phyloP scores from a whole-genome alignment of 2,797 vertebrate species.

The Phataginus tricuspis region DNA sequence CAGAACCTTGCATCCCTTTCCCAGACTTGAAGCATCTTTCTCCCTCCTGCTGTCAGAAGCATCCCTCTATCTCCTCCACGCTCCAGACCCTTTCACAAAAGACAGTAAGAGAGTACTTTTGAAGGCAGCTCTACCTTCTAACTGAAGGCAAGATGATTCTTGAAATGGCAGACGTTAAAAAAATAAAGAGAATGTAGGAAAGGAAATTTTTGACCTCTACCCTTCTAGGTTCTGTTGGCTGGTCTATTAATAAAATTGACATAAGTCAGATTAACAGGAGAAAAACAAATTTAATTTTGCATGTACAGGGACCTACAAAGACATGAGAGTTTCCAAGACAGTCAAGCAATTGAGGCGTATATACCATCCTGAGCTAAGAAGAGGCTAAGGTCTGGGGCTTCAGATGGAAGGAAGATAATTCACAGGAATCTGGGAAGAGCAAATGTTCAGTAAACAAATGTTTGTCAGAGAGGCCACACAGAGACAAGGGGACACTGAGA shows the following conservation, averaged over 20 bases:
- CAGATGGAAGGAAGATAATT: not conserved
- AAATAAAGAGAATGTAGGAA: not conserved
- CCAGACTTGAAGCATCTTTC: not conserved
- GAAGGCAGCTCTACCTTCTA: not conserved
- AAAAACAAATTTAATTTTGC: not conserved
- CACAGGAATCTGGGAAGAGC: not conserved
- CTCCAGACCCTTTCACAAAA: not conserved
- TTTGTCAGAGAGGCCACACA: not conserved
- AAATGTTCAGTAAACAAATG: not conserved
- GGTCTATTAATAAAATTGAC: not conserved
- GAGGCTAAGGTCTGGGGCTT: not conserved
- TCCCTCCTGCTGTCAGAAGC: not conserved
- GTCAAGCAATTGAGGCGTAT: not conserved
- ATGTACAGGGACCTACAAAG: too few relatives aligned
- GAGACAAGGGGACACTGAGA: not conserved
- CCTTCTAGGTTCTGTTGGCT: not conserved
- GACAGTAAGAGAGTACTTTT: not conserved
- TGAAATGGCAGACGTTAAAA: slow-evolving; percentile 27
- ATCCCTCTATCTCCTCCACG: not conserved
- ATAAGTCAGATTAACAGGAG: not conserved
- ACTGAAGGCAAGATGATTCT: not conserved
- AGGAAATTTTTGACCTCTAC: not conserved
- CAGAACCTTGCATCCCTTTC: not conserved
- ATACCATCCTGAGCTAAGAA: not conserved
- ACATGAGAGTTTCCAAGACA: too few relatives aligned